Percentiles rank a stretch among this genome's conserved stretches.
Conservation (phyloP, 2,888 invertebrate species). For the Caenorhabditis auriculariae region DNA sequence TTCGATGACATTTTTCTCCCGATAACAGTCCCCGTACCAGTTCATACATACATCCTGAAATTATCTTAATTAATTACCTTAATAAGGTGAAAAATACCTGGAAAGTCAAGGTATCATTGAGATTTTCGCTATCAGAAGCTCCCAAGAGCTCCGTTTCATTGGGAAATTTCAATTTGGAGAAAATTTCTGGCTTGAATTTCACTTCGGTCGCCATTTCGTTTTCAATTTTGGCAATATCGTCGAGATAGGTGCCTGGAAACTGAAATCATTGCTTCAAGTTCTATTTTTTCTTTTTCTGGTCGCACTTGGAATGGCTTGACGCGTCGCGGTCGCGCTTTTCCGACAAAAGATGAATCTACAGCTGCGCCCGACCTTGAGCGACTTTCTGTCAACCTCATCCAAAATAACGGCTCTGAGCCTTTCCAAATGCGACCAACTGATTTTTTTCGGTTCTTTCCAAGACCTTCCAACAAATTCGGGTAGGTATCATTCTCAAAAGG, state of each 20-base stretch:
- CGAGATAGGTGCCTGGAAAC: conserved; percentile 44
- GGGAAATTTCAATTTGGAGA: not conserved
- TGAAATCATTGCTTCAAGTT: not conserved
- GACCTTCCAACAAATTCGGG: conserved; percentile 57
- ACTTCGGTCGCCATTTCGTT: conserved; percentile 52
- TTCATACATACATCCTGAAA: conserved; percentile 79
- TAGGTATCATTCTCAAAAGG: conserved; percentile 46
- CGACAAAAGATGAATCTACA: not conserved
- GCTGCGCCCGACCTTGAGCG: too few species aligned
- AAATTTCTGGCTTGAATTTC: conserved; percentile 13
- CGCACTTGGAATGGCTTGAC: too few species aligned
- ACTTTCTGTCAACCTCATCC: not conserved
- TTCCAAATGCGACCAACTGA: too few species aligned
- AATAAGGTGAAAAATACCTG: conserved; percentile 67
- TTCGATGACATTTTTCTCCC: conserved; percentile 57
- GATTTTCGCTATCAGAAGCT: conserved; percentile 1
- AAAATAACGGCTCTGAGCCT: not conserved
- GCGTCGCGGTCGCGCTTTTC: too few species aligned
- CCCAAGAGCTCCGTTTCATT: conserved; percentile 19
- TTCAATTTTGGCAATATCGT: conserved; percentile 57
- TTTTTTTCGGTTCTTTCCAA: not conserved
- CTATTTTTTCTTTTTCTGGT: too few species aligned
- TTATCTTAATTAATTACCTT: conserved; percentile 64
- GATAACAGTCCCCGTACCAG: conserved; percentile 62
- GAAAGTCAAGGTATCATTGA: conserved; percentile 67